A percentile compares a stretch with the other conserved stretches of the same genome.
These are phyloP conservation scores for Muntiacus reevesi DNA, from an alignment of 2,113 vertebrate genomes.

Conservation along the genomic window DNA sequence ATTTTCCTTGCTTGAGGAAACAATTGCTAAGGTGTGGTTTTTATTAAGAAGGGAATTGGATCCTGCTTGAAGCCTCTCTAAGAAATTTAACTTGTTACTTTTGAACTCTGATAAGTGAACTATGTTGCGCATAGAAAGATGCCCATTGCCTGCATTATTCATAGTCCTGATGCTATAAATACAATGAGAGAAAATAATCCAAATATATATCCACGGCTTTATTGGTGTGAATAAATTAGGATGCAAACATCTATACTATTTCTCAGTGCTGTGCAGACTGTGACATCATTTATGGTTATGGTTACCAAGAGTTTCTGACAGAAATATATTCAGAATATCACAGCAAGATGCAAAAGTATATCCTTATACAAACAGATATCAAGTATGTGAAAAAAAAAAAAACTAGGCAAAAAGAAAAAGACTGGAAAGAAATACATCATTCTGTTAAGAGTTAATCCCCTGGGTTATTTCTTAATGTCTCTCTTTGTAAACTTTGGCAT, in stretches of 20 bases:
- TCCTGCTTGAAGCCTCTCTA: background rate
- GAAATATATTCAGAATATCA: background rate
- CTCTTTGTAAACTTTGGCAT: background rate
- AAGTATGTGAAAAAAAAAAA: background rate
- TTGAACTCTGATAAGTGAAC: background rate
- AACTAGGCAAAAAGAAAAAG: background rate
- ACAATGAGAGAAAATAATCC: background rate
- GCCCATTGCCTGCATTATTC: background rate
- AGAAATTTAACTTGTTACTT: background rate
- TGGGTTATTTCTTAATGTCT: background rate
- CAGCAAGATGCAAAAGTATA: background rate
- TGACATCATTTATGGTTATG: background rate
- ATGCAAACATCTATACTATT: background rate
- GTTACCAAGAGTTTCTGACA: background rate
- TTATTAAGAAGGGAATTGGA: background rate
- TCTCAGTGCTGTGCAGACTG: background rate
- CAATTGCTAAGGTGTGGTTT: background rate
- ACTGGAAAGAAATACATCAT: background rate
- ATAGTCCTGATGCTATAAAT: background rate
- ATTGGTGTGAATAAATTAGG: background rate
- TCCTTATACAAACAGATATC: background rate
- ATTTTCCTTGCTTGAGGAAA: background rate
- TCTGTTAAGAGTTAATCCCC: background rate
- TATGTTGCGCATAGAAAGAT: background rate
- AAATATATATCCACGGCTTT: background rate